Base-by-base conservation (phyloP, 2,888 invertebrate species). In the Epinotia bilunana region DNA sequence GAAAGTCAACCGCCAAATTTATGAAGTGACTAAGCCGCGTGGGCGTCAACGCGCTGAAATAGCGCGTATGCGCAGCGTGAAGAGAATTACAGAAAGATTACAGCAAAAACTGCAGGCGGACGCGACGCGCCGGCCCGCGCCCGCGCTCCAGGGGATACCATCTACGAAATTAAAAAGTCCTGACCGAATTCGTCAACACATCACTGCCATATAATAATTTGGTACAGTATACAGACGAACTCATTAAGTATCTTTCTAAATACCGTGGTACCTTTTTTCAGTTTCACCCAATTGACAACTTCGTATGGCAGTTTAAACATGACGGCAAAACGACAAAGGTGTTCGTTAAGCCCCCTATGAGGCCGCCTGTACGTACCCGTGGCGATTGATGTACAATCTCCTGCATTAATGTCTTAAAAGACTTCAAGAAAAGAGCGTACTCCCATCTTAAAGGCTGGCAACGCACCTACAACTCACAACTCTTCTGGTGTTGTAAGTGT, bases 1-100 rank as follows among this genome's bases (percentile, higher is more conserved):
- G 77, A 79, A 79, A 80, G 81, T 73, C 75, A 63, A 64, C 61
- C 61, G 64, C 77, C 79, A 76, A 78, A 79, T 81, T 76, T 72
- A 72, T 74, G 61, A 61, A 79, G 78, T 78, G 77, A 78, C 61
- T 77, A 78, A 78, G 67, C 60, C 43, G 77, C 74, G 77, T 78
- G 76, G 70, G 73, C 68, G 63, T 63, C 58, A 69, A 68, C 69
- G 67, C 13, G 57, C 77, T 74, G 71, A 69, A 69, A 76, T 76
- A 74, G 62, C 71, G 78, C 73, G 63, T 69, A 63, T 65, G 74
- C 58, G 74, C 73, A 58, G 20, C 69, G 74, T 18, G 73, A 60
- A 39, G 28, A 49, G 62, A 43, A 63, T 67, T 49, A 61, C 58
- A 72, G 18, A n/a, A 9, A 28, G 39, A 49, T 62, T 46, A 33